Percentiles rank a stretch among this genome's conserved stretches.
These are phyloP conservation scores for Psilopsiagon aurifrons DNA, from an alignment of 2,113 vertebrate species.

Conservation along the genomic window DNA sequence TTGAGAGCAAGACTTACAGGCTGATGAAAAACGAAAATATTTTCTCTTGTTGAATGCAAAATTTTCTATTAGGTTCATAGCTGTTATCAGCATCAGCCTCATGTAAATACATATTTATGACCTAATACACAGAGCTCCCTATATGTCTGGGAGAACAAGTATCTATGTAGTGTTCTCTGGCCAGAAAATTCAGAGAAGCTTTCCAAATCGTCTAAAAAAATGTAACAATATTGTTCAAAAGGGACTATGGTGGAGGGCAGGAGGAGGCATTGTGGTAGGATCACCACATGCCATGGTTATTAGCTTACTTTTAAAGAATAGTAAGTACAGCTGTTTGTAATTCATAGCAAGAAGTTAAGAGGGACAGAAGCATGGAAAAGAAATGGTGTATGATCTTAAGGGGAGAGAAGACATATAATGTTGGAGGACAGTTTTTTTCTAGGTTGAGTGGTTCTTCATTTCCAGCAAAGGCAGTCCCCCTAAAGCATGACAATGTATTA, in stretches of 20 bases:
- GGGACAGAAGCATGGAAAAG: not conserved
- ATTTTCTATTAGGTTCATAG: constrained; percentile 61
- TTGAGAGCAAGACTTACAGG: constrained; percentile 51
- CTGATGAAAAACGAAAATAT: constrained; percentile 66
- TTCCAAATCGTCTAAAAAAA: constrained; percentile 26
- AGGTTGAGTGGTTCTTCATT: not conserved
- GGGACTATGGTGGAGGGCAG: not conserved
- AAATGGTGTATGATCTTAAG: not conserved
- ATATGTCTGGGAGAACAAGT: constrained; percentile 22
- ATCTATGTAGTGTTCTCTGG: not conserved
- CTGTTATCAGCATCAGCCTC: constrained; percentile 44
- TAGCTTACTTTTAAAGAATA: not conserved
- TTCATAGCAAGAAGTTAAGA: not conserved
- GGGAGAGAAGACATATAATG: not conserved
- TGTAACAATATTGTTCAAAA: not conserved
- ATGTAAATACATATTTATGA: constrained; percentile 74
- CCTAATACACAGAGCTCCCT: constrained; percentile 12
- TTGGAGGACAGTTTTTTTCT: not conserved
- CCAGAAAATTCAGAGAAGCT: constrained; percentile 15
- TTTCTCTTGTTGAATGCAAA: constrained; percentile 72
- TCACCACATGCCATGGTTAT: not conserved
- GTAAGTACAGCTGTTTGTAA: not conserved
- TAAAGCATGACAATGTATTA: not conserved
- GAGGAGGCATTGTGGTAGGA: not conserved
- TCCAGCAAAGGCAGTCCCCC: not conserved